phyloP scores from a whole-genome alignment of 2,888 invertebrate genomes.

The Netelia melanura region DNA sequence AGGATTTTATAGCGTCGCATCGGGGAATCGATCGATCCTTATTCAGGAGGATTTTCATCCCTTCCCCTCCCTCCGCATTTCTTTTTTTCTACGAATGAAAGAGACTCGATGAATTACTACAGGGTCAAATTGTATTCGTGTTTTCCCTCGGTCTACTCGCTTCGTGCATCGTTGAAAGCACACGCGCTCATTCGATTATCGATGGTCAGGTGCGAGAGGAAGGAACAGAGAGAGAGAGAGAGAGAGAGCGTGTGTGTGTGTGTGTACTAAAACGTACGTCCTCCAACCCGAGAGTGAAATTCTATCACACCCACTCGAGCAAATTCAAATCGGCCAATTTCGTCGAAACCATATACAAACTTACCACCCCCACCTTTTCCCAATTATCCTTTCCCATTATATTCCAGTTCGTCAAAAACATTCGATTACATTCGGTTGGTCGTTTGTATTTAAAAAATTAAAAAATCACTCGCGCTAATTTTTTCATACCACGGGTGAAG shows the following conservation, averaged over 20 bases:
- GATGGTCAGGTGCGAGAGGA: conserved; percentile 2
- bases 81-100: neutral
- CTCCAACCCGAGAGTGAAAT: conserved; percentile 8
- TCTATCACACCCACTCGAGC: conserved; percentile 6
- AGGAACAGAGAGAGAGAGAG: neutral
- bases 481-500: neutral
- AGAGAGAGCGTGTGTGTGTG: neutral
- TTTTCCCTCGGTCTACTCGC: neutral
- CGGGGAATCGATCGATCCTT: conserved; percentile 1
- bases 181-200: conserved; percentile 45
- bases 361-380: neutral
- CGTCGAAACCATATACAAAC: conserved; percentile 3
- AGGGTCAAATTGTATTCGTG: conserved; percentile 23
- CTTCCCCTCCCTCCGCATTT: neutral
- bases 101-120: conserved; percentile 32
- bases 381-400: neutral
- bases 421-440: neutral
- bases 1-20: conserved; percentile 15
- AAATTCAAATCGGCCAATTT: conserved; percentile 33
- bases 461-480: neutral
- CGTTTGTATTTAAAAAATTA: conserved; percentile 22
- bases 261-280: neutral
- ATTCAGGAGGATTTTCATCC: conserved; percentile 6
- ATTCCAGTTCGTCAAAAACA: neutral
- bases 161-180: conserved; percentile 25